Base-by-base conservation (phyloP, 92 coral and sea anemone species). In the Palythoa grandis region DNA sequence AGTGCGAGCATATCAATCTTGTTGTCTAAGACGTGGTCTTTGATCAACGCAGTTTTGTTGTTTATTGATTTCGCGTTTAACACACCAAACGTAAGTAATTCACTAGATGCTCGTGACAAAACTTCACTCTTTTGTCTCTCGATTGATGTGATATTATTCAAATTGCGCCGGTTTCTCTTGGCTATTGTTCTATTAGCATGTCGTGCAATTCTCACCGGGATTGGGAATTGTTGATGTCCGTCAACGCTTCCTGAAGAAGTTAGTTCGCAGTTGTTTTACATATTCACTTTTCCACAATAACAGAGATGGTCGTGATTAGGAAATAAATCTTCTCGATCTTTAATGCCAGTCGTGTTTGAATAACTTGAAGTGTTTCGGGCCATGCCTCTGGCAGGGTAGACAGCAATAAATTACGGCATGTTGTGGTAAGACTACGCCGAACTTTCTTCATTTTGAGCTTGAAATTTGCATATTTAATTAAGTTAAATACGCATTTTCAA, bases 1-100 rank as follows among this genome's bases (percentile, higher is more conserved):
- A 88, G 25, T n/a, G 84, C 91, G 13, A 82, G 58, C 63, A 88
- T 65, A 77, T 83, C 88, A 47, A 82, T 68, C 17, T 54, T 58
- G 66, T 58, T 58, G 66, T 13, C 16, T 58, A 58, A 58, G 66
- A 58, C 66, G 66, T 58, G 66, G 66, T 58, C 66, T 0, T 58
- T 11, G 19, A 58, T 58, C 19, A 58, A 58, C 66, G 66, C 66
- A 58, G 66, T 58, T 58, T 58, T 58, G 75, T 70, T 70, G 52
- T 70, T 70, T 70, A 70, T 70, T 70, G 75, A 70, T 70, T 70
- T 70, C 75, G 75, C 75, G 75, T 70, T 70, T 43, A 70, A 10
- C 50, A 70, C 75, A 70, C 50, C 50, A 70, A 70, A 70, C 75
- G 20, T 70, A 70, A 70, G 75, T 70, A 35, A 70, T 70, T 70